A percentile compares a stretch with the other conserved stretches of the same genome.
These are phyloP conservation scores for Ranitomeya imitator DNA, from an alignment of 2,113 vertebrate species.

Conservation along the genomic window DNA sequence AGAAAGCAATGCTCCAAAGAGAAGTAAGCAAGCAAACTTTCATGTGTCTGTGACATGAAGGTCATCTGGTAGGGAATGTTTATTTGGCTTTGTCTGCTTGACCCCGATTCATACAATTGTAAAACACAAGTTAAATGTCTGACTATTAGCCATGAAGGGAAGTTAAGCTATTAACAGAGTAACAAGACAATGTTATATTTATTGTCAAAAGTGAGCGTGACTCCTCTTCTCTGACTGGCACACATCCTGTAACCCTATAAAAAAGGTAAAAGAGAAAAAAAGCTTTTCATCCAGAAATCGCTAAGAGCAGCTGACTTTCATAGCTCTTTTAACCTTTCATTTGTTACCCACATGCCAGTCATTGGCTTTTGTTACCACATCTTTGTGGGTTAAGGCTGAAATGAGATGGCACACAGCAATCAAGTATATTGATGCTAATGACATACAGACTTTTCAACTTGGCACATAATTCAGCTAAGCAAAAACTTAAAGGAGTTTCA, in stretches of 20 bases:
- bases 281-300: constrained; percentile 11
- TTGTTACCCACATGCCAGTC: not conserved
- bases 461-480: not conserved
- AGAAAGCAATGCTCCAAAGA: not conserved
- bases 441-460: not conserved
- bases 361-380: constrained; percentile 1
- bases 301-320: constrained; percentile 11
- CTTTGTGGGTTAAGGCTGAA: not conserved
- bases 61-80: not conserved
- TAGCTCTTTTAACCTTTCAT: not conserved
- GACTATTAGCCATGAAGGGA: not conserved
- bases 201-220: not conserved
- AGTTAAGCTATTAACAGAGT: constrained; percentile 3
- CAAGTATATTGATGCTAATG: not conserved
- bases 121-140: not conserved
- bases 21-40: not conserved
- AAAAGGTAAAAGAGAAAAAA: constrained; percentile 15
- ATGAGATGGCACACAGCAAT: not conserved
- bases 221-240: constrained; percentile 1
- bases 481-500: not conserved
- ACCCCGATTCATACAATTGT: not conserved
- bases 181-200: not conserved
- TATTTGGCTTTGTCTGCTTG: not conserved
- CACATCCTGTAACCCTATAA: constrained; percentile 22
- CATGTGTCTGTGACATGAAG: not conserved